Conservation (phyloP, 2,797 vertebrate species). For the Eospalax fontanierii region DNA sequence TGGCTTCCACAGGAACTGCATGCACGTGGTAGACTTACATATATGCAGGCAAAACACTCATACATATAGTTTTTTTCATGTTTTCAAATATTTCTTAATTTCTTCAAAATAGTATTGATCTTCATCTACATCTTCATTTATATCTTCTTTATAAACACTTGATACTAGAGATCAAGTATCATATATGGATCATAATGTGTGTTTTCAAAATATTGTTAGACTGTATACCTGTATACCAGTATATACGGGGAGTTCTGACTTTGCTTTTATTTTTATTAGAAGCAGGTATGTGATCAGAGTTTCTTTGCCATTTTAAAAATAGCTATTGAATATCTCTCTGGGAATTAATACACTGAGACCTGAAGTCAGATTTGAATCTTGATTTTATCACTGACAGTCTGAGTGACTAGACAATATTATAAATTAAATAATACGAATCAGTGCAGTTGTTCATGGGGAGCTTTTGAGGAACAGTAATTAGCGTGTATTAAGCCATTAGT, state of each 20-base stretch:
- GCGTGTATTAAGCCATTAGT: neutral
- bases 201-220: constrained; percentile 7
- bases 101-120: neutral
- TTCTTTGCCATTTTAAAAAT: neutral
- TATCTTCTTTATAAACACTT: no score
- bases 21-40: no score
- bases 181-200: neutral
- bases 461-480: neutral
- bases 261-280: constrained; percentile 16
- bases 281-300: neutral
- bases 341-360: neutral
- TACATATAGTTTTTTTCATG: no score
- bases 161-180: neutral
- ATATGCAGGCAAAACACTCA: no score
- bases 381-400: neutral
- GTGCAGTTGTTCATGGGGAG: neutral
- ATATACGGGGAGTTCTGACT: neutral
- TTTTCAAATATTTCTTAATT: neutral
- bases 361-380: neutral
- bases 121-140: neutral
- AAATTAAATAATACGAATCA: neutral
- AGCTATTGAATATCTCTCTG: neutral
- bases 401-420: neutral
- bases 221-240: neutral
- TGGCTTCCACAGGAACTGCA: no score